phyloP scores from a whole-genome alignment of 2,888 invertebrate species.

The Empis livida region DNA sequence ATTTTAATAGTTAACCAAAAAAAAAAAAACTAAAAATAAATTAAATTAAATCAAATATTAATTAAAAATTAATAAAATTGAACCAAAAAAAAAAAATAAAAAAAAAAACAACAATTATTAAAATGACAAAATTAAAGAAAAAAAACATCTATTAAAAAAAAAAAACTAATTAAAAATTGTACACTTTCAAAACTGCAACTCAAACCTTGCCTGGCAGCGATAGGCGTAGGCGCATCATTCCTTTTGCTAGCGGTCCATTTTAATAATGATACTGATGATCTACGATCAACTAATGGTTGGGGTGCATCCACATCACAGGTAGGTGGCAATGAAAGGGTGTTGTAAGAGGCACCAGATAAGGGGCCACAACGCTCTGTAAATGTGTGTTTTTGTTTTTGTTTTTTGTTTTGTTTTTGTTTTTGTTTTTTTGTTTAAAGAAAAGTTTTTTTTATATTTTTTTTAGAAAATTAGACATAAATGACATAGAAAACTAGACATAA shows the following conservation, averaged over 20 bases:
- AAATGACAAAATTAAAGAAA: conserved; percentile 1
- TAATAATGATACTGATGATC: conserved; percentile 49
- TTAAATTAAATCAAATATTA: too few species aligned
- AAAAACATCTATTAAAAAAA: not conserved
- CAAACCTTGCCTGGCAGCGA: conserved; percentile 42
- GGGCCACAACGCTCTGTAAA: conserved; percentile 62
- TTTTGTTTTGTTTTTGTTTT: conserved; percentile 10
- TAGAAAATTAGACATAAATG: too few species aligned
- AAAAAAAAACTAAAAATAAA: too few species aligned
- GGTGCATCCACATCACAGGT: conserved; percentile 54
- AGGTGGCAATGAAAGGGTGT: conserved; percentile 41
- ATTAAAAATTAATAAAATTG: not conserved
- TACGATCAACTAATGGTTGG: conserved; percentile 56
- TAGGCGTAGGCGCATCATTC: conserved; percentile 26
- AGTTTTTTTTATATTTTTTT: conserved; percentile 3
- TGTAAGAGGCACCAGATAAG: conserved; percentile 38
- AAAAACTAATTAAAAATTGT: not conserved
- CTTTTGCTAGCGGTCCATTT: conserved; percentile 36
- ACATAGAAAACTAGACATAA: conserved; percentile 29
- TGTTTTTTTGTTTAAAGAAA: conserved; percentile 6
- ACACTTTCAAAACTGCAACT: conserved; percentile 11
- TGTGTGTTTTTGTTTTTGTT: conserved; percentile 10
- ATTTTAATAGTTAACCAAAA: too few species aligned
- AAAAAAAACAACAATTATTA: conserved; percentile 1
- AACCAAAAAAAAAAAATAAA: conserved; percentile 2